Evolutionary conservation across 2,888 invertebrate species (phyloP).

Genomic region (Mesorhabditis sp.): DNA sequence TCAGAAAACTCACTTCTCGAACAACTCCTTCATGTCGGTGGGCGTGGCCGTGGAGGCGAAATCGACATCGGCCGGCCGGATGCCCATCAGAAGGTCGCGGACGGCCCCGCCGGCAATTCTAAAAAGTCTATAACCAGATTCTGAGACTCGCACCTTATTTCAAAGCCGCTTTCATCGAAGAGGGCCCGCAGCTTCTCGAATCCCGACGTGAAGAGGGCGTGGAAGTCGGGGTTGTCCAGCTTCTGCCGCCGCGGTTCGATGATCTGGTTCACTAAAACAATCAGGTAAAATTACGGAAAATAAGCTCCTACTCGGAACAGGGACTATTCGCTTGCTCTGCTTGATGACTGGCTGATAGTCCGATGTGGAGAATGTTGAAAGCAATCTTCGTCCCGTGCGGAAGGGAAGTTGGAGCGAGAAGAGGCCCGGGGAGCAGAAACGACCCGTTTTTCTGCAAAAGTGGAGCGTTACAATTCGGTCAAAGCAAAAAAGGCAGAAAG

Average conservation of each 20-base stretch:
- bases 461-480: too few species aligned
- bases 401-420: too few species aligned
- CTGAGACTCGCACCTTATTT: background rate
- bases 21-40: slow-evolving; percentile 76
- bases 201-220: slow-evolving; percentile 78
- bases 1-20: slow-evolving; percentile 51
- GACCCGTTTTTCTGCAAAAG: too few species aligned
- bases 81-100: slow-evolving; percentile 65
- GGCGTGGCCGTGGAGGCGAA: slow-evolving; percentile 97
- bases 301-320: background rate
- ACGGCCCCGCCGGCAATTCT: slow-evolving; percentile 92
- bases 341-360: background rate
- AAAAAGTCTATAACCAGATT: slow-evolving; percentile 6
- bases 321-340: background rate
- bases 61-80: slow-evolving; percentile 82
- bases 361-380: background rate
- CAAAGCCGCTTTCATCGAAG: slow-evolving; percentile 66
- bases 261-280: background rate
- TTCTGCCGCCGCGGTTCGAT: slow-evolving; percentile 4
- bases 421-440: too few species aligned
- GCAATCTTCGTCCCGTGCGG: too few species aligned
- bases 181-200: slow-evolving; percentile 70
- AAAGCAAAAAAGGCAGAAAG: too few species aligned
- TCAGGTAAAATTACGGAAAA: background rate
- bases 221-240: slow-evolving; percentile 38